These are phyloP conservation scores for Dysmachus trigonus DNA, from an alignment of 2,888 invertebrate genomes.

Conservation along the genomic window DNA sequence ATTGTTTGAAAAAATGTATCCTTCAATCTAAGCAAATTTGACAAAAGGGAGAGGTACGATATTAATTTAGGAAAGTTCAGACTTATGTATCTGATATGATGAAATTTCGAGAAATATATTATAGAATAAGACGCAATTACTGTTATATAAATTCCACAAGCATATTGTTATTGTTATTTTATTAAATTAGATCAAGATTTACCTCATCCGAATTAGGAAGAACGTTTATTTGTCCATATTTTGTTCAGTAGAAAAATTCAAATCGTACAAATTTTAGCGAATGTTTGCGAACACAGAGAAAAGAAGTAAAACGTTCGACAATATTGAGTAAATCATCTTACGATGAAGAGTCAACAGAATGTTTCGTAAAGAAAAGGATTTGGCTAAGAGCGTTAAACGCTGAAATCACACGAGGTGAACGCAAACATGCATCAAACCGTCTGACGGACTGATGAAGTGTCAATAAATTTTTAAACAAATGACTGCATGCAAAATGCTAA, in stretches of 20 bases:
- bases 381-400: background rate
- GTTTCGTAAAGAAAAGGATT: background rate
- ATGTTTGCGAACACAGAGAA: background rate
- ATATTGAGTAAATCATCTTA: background rate
- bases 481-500: background rate
- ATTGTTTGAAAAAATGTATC: too few relatives aligned
- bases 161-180: background rate
- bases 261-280: background rate
- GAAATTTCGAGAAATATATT: too few relatives aligned
- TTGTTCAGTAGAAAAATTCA: background rate
- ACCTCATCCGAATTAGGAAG: background rate
- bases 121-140: background rate
- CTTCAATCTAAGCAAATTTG: too few relatives aligned
- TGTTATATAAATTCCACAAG: background rate
- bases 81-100: too few relatives aligned
- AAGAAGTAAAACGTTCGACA: background rate
- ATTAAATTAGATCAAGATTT: background rate
- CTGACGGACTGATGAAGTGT: background rate
- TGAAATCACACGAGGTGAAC: background rate
- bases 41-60: too few relatives aligned
- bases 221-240: background rate
- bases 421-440: background rate
- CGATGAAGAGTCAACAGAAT: background rate
- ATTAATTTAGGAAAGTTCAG: too few relatives aligned
- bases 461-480: background rate